phyloP scores from a whole-genome alignment of 2,888 invertebrate genomes.

The Creontiades dilutus region DNA sequence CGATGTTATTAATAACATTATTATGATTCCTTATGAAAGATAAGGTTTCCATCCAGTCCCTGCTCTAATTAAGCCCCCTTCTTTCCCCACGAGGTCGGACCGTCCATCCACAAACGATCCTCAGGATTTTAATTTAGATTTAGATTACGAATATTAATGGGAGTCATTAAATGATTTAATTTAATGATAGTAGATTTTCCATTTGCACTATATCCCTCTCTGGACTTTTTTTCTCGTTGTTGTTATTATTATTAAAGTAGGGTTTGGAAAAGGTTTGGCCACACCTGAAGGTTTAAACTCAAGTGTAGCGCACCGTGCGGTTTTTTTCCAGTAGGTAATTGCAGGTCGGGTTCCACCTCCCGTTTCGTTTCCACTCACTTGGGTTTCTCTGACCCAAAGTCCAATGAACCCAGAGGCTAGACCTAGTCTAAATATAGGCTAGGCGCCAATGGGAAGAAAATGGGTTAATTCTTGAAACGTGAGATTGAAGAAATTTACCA shows the following conservation, averaged over 20 bases:
- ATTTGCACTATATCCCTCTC: slow-evolving; percentile 73
- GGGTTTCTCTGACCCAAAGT: slow-evolving; percentile 3
- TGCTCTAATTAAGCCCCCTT: slow-evolving; percentile 70
- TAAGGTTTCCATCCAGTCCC: slow-evolving; percentile 66
- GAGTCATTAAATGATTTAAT: slow-evolving; percentile 75
- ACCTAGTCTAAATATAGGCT: slow-evolving; percentile 5
- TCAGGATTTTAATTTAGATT: slow-evolving; percentile 74
- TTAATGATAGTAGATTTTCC: slow-evolving; percentile 75
- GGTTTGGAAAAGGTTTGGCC: slow-evolving; percentile 65
- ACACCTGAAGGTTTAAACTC: slow-evolving; percentile 52
- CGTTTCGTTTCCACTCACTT: slow-evolving; percentile 13
- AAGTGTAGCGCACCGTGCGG: slow-evolving; percentile 62
- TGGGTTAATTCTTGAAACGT: neutral
- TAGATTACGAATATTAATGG: slow-evolving; percentile 75
- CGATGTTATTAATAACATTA: slow-evolving; percentile 75
- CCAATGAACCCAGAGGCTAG: neutral
- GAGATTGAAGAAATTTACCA: too few species aligned
- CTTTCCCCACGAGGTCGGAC: slow-evolving; percentile 44
- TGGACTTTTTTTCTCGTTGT: slow-evolving; percentile 53
- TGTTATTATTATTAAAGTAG: slow-evolving; percentile 58
- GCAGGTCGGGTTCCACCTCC: neutral
- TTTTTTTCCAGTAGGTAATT: slow-evolving; percentile 19
- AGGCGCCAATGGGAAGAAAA: neutral
- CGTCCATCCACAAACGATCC: slow-evolving; percentile 54
- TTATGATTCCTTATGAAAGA: slow-evolving; percentile 73